Percentiles rank a stretch among this genome's conserved stretches.
These are phyloP conservation scores for Ochropleura leucogaster DNA, from an alignment of 2,888 invertebrate species.

Conservation along the genomic window DNA sequence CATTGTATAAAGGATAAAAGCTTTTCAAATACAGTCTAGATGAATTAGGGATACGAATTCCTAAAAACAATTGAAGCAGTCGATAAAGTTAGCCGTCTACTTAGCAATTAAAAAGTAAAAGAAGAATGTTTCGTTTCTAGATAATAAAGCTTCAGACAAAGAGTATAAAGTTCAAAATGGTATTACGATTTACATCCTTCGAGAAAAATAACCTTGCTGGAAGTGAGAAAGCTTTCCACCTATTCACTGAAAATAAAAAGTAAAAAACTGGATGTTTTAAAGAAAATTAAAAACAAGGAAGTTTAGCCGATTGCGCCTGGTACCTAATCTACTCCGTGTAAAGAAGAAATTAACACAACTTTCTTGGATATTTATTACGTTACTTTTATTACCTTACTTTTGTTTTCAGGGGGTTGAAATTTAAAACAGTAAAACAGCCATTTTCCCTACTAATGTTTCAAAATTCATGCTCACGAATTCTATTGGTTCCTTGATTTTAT, in stretches of 20 bases:
- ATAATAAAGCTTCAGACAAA: slow-evolving; percentile 78
- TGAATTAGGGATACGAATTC: slow-evolving; percentile 70
- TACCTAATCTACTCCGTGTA: slow-evolving; percentile 88
- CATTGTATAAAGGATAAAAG: slow-evolving; percentile 57
- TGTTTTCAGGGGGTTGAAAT: slow-evolving; percentile 80
- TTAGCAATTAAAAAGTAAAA: slow-evolving; percentile 84
- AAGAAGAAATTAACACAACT: slow-evolving; percentile 90
- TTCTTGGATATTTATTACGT: slow-evolving; percentile 89
- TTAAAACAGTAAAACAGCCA: slow-evolving; percentile 74
- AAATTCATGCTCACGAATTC: slow-evolving; percentile 19
- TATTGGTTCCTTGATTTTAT: background rate
- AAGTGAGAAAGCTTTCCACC: slow-evolving; percentile 87
- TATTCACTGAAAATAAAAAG: slow-evolving; percentile 88
- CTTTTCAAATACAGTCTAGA: slow-evolving; percentile 62
- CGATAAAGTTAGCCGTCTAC: slow-evolving; percentile 78
- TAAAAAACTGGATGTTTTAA: slow-evolving; percentile 89
- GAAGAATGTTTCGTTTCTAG: slow-evolving; percentile 74
- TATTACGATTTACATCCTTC: slow-evolving; percentile 77
- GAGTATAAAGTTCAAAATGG: slow-evolving; percentile 79
- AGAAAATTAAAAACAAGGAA: slow-evolving; percentile 90
- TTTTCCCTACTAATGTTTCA: slow-evolving; percentile 34
- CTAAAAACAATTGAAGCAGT: slow-evolving; percentile 75
- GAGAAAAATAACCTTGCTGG: slow-evolving; percentile 84
- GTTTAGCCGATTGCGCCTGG: slow-evolving; percentile 88
- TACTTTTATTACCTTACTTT: slow-evolving; percentile 85